Evolutionary conservation across 2,797 vertebrate species (phyloP), one percentile per base, ranked within the genome.

Genomic region (Buceros bicornis): DNA sequence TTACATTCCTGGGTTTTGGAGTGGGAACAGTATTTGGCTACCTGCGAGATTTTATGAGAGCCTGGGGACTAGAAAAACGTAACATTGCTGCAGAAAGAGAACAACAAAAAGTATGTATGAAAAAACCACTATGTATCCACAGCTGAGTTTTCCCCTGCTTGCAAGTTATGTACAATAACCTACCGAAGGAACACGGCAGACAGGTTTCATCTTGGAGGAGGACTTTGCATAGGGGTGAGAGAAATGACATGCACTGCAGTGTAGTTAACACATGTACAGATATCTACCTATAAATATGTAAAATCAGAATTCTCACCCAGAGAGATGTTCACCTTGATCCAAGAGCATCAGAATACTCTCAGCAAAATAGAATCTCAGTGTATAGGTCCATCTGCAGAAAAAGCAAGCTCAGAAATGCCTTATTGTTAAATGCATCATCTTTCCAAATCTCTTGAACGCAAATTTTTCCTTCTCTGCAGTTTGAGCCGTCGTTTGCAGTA

Each of bases 11-110:
- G 97, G 98, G 98, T 79, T 99, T 98, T 97, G 99, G 98, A 91
- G 98, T 99, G 82, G 99, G 98, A 97, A 99, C 98, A 13, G 93
- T 99, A 67, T 99, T 99, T 95, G 99, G 99, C 90, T 99, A 99
- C 98, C 92, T 99, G 91, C 98, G 99, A 98, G 99, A 99, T 92
- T 99, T 99, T 95, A 97, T 99, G 97, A 98, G 99, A 98, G 98
- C 98, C 35, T 98, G 98, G 81, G 99, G 99, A 95, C 94, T 99
- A 87, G 99, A 99, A 96, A 99, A 99, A 95, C 98, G 99, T 94
- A 97, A 99, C 29, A 25, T 98, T 66, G 98, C 99, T 33, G 53
- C 93, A 97, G 99, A 99, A 81, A 98, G 99, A 97, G 96, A 98
- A 67, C 98, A 99, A 96, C 99, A 99, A 98, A 99, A 98, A 98